Conservation (phyloP, 1,140 invertebrate genomes). For the Phthorimaea operculella region DNA sequence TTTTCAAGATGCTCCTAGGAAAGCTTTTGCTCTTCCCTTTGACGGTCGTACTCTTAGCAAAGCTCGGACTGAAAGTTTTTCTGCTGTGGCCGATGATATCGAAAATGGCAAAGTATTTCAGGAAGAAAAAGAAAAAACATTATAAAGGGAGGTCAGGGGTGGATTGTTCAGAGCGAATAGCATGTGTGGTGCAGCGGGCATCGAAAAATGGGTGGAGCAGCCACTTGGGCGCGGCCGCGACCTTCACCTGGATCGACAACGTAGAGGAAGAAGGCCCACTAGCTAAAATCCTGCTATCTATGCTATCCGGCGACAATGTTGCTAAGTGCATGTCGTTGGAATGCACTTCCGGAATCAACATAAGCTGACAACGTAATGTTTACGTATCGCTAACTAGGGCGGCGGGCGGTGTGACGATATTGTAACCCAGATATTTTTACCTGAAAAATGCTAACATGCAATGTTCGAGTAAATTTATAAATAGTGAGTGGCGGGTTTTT, state of each 20-base stretch:
- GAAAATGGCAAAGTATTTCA: conserved; percentile 57
- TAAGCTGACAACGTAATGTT: conserved; percentile 47
- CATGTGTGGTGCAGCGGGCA: conserved; percentile 49
- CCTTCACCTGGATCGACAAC: conserved; percentile 54
- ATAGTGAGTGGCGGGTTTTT: neutral
- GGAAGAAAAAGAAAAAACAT: conserved; percentile 49
- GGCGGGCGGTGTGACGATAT: conserved; percentile 19
- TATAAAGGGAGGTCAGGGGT: conserved; percentile 40
- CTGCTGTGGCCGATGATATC: conserved; percentile 57
- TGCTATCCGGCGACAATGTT: conserved; percentile 55
- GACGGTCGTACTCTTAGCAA: conserved; percentile 31
- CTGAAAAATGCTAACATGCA: conserved; percentile 21
- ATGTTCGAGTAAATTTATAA: conserved; percentile 10
- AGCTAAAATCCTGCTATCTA: conserved; percentile 48
- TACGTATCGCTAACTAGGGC: conserved; percentile 17
- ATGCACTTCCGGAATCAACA: conserved; percentile 52
- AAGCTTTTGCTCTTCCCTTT: conserved; percentile 48
- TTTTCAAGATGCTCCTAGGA: conserved; percentile 49
- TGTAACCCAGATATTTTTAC: conserved; percentile 20
- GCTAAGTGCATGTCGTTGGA: conserved; percentile 60
- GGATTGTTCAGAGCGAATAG: conserved; percentile 51
- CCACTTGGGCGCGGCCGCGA: conserved; percentile 45
- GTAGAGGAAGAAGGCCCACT: conserved; percentile 46
- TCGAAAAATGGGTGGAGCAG: conserved; percentile 40
- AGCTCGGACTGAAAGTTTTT: conserved; percentile 49